Evolutionary conservation across 2,797 vertebrate genomes (phyloP).

Genomic region (Rhabdophis nuchalis): DNA sequence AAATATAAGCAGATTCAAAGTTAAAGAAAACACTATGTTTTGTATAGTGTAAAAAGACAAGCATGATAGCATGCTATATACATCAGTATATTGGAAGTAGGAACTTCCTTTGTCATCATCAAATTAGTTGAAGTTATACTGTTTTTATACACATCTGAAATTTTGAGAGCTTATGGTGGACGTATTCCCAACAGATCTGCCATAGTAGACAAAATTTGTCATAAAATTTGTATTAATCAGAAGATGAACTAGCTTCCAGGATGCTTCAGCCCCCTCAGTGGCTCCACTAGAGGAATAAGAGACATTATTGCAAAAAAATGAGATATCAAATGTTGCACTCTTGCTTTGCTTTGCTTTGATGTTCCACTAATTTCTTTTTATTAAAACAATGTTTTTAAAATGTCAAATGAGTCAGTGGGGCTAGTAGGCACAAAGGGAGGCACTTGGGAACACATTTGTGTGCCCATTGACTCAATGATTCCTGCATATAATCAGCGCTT

Average conservation of each 20-base stretch:
- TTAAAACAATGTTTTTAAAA: neutral
- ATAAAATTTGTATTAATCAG: neutral
- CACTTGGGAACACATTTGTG: neutral
- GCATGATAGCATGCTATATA: neutral
- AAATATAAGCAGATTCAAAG: neutral
- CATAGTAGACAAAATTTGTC: neutral
- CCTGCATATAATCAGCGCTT: neutral
- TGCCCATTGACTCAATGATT: neutral
- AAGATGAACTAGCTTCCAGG: neutral
- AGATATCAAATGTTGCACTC: neutral
- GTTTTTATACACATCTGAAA: neutral
- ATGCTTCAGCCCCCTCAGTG: neutral
- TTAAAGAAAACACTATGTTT: neutral
- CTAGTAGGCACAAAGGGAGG: neutral
- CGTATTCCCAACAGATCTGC: neutral
- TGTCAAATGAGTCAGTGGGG: neutral
- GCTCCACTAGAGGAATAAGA: neutral
- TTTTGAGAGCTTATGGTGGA: neutral
- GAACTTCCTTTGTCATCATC: neutral
- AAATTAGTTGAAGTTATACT: neutral
- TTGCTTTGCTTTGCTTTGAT: neutral
- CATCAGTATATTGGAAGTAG: neutral
- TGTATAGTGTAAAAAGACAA: neutral
- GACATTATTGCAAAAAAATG: neutral
- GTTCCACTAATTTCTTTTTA: neutral